Evolutionary conservation across 2,888 invertebrate species (phyloP).

Genomic region (Parochlus steinenii): DNA sequence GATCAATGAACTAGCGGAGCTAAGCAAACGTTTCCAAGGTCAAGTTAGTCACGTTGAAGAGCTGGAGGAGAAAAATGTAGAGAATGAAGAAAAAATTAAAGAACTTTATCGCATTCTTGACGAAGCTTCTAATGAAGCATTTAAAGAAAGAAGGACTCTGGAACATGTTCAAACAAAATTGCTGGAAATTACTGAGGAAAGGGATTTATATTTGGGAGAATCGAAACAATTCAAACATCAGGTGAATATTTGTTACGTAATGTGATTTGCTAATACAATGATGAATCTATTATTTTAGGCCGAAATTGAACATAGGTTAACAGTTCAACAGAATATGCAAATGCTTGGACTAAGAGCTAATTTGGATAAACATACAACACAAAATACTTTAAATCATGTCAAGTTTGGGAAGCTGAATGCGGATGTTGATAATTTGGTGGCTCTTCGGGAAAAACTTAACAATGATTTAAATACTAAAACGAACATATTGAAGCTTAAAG

Average conservation of each 20-base stretch:
- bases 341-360: conserved; percentile 26
- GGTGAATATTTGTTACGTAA: conserved; percentile 6
- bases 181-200: conserved; percentile 21
- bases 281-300: conserved; percentile 4
- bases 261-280: background rate
- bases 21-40: conserved; percentile 25
- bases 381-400: conserved; percentile 24
- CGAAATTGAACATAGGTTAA: conserved; percentile 15
- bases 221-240: conserved; percentile 11
- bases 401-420: conserved; percentile 24
- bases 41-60: conserved; percentile 26
- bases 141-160: conserved; percentile 23
- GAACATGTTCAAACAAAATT: conserved; percentile 23
- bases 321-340: conserved; percentile 27
- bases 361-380: conserved; percentile 24
- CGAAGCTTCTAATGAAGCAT: conserved; percentile 28
- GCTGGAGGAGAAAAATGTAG: conserved; percentile 24
- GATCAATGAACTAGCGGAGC: conserved; percentile 24
- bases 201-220: conserved; percentile 17
- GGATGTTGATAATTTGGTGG: conserved; percentile 25
- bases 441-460: conserved; percentile 25
- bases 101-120: conserved; percentile 24
- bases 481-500: conserved; percentile 25
- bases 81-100: conserved; percentile 26
- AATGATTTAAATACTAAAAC: conserved; percentile 23